Base-by-base conservation (phyloP, 35 echinoderm and acorn worm species). In the Heliocidaris erythrogramma region DNA sequence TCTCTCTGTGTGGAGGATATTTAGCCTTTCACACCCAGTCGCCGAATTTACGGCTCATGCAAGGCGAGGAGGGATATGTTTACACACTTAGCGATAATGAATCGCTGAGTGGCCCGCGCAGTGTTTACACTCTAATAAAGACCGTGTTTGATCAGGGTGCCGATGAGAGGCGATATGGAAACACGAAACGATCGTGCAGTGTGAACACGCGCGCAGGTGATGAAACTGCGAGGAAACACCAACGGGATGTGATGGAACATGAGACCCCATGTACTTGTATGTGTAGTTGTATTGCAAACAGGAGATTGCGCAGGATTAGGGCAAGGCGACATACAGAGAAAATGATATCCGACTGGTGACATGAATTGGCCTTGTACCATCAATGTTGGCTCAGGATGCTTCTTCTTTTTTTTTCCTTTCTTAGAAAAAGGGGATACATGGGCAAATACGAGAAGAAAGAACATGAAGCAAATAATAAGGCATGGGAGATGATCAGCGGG, bases 61-160 rank as follows among this genome's bases (percentile, higher is more conserved):
- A 27, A 21, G 65, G 18, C 27, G 65, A 18, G 65, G 18, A 78
- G 65, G 65, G 65, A 78, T 78, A 78, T 78, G 65, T 78, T 78
- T 21, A 78, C 65, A 78, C 65, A 27, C 65, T 78, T 78, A 78
- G 65, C 65, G 17, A 78, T 78, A 78, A 78, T 78, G 65, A 78
- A 78, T 78, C 65, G 65, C 27, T 27, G 65, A 78, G 65, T 78
- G 35, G 65, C 65, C 65, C 8, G 65, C 65, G 65, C 65, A 78
- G 65, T 78, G 65, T 78, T 21, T 78, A 78, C 65, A 78, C 65
- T 78, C 65, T n/a, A n/a, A 78, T 78, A 78, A 78, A 78, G 65
- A 78, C 17, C 65, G 65, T 78, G 65, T 78, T 78, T 78, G 65
- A 78, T 78, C 65, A 78, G 65, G 21, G 21, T 78, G 65, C 65